These are phyloP conservation scores for Cochlearius cochlearius DNA, from an alignment of 2,113 vertebrate genomes.

Conservation along the genomic window DNA sequence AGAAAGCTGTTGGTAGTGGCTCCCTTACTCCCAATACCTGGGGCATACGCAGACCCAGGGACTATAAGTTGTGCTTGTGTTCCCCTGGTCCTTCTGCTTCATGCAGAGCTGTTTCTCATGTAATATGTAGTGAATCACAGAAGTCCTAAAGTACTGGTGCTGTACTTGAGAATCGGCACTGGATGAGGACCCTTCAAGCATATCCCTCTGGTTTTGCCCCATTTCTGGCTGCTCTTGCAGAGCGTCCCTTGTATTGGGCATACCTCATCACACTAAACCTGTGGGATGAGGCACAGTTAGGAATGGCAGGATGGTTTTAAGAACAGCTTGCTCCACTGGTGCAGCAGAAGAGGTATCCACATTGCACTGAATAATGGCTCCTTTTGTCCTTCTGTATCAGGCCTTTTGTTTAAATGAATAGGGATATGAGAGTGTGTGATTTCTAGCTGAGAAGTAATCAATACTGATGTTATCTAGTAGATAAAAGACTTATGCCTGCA, in stretches of 20 bases:
- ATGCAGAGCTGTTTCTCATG: not conserved
- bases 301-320: not conserved
- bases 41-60: not conserved
- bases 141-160: not conserved
- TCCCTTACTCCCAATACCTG: not conserved
- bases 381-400: not conserved
- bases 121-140: accelerated
- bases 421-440: not conserved
- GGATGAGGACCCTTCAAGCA: not conserved
- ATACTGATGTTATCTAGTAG: constrained; percentile 20
- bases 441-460: constrained; percentile 32
- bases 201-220: not conserved
- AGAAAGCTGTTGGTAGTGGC: not conserved
- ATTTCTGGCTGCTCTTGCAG: not conserved
- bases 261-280: not conserved
- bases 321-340: not conserved
- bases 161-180: not conserved
- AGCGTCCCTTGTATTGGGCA: not conserved
- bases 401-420: constrained; percentile 34
- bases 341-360: not conserved
- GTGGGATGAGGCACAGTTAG: not conserved
- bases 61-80: not conserved
- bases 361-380: not conserved
- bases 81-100: not conserved
- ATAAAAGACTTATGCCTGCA: not conserved